These are phyloP conservation scores for Rhea americana DNA, from an alignment of 2,113 vertebrate species.

Conservation along the genomic window DNA sequence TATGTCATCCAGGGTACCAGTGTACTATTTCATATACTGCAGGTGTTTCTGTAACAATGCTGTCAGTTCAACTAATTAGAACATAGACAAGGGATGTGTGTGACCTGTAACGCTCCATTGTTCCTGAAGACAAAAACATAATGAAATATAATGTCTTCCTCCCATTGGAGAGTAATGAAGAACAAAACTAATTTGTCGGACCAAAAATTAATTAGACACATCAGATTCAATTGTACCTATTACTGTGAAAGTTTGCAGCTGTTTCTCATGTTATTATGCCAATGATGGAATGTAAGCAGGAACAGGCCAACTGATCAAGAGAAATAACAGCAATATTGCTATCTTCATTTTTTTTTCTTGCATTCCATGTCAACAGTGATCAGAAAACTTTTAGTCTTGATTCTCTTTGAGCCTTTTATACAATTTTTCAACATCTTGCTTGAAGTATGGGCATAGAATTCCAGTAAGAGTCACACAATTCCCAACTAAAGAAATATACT, in stretches of 20 bases:
- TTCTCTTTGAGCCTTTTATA: neutral
- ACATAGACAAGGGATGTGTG: constrained; percentile 64
- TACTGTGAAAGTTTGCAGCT: constrained; percentile 78
- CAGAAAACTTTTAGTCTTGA: neutral
- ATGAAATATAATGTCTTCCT: constrained; percentile 79
- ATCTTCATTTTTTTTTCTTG: neutral
- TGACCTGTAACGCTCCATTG: constrained; percentile 71
- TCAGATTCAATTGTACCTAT: constrained; percentile 77
- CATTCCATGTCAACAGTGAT: neutral
- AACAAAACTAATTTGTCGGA: constrained; percentile 83
- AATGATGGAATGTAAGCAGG: constrained; percentile 49
- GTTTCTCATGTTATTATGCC: constrained; percentile 62
- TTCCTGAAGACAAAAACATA: constrained; percentile 78
- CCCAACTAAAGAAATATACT: neutral
- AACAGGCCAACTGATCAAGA: constrained; percentile 49
- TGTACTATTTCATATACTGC: constrained; percentile 35
- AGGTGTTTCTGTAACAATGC: constrained; percentile 71
- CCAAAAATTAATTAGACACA: constrained; percentile 83
- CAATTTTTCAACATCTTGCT: neutral
- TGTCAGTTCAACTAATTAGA: constrained; percentile 78
- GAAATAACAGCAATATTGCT: constrained; percentile 20
- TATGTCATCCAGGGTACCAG: constrained; percentile 6
- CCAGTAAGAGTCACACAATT: neutral
- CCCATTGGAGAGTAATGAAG: constrained; percentile 81
- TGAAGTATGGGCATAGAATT: neutral